Evolutionary conservation across 2,888 invertebrate genomes (phyloP), one percentile per base, ranked within the genome.

Genomic region (Caenorhabditis imperialis): DNA sequence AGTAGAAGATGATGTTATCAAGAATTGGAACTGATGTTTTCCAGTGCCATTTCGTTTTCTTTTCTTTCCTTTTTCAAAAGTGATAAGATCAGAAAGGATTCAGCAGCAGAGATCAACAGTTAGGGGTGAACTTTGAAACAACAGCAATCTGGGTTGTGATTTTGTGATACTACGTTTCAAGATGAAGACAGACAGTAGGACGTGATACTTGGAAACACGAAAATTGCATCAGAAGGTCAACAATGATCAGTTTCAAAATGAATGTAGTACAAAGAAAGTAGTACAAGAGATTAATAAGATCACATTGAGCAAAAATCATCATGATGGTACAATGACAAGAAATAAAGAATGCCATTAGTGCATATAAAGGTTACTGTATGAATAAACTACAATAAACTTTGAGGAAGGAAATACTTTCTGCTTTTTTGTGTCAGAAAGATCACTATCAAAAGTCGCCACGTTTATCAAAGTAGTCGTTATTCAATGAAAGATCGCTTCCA

Each of bases 401-500:
- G n/a, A n/a, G n/a, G n/a, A n/a, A n/a, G 10, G 1, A 22, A 22
- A n/a, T 14, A 47, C 38, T 48, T 60, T 60, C 30, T 60, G 60
- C 48, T 60, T 38, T 14, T 60, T 60, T 30, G 60, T 60, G 48
- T 22, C 40, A 18, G 50, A 69, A 69, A 69, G 69, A 60, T 69
- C 69, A 60, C 60, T 69, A 51, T 60, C 69, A 69, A 69, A 67
- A 65, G n/a, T n/a, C 35, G 37, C 40, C 25, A 44, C 50, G 50
- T 16, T 50, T 16, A 54, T 12, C 40, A n/a, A 47, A 51, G 51
- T 51, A 25, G 48, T 22, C 38, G 30, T 54, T 48, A 45, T 54
- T 37, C 44, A n/a, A n/a, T n/a, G 54, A 63, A 61, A 63, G 63
- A 63, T 63, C 63, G 63, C 30, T 63, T 63, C 54, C 63, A 63